Base-by-base conservation (phyloP, 2,888 invertebrate genomes). In the Dromius quadrimaculatus region DNA sequence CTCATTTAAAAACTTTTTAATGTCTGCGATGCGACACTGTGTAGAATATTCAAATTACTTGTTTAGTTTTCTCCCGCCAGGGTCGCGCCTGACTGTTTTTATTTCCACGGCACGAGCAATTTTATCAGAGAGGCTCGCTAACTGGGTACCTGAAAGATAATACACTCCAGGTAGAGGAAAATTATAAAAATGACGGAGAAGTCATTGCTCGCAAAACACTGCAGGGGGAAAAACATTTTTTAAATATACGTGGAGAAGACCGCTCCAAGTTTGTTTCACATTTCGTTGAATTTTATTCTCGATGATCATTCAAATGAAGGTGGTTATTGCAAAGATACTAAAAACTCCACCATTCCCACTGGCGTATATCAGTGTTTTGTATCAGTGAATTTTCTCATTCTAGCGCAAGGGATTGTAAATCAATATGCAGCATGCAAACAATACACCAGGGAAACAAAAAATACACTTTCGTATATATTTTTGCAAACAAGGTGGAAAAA, bases 1-100 rank as follows among this genome's bases (percentile, higher is more conserved):
- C 71, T 70, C 72, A 73, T 73, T 74, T 73, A 74, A 74, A 74
- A 74, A 70, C 47, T 72, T 74, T 74, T 74, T 74, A 74, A 74
- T 74, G 73, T 73, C 71, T 59, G 63, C 73, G 72, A 73, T 74
- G 74, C 73, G 73, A 74, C 73, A 73, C 74, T 71, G 73, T 73
- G 72, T 73, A 70, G 73, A 74, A 72, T 72, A 73, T 73, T 72
- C 71, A 73, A 72, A 74, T 73, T 73, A 74, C 74, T 74, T 74
- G 73, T 73, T 74, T 73, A 74, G 74, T 70, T 70, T 70, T 41
- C 62, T 23, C 36, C 41, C 23, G 11, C 41, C n/a, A 3, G n/a
- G n/a, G 3, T 41, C 13, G 50, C 36, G 20, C 15, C 28, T 61
- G 62, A 70, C 70, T 70, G 70, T 70, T 70, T 70, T 70, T 62